Evolutionary conservation across 1,140 invertebrate species (phyloP).

Genomic region (Ceratosolen fusciceps): DNA sequence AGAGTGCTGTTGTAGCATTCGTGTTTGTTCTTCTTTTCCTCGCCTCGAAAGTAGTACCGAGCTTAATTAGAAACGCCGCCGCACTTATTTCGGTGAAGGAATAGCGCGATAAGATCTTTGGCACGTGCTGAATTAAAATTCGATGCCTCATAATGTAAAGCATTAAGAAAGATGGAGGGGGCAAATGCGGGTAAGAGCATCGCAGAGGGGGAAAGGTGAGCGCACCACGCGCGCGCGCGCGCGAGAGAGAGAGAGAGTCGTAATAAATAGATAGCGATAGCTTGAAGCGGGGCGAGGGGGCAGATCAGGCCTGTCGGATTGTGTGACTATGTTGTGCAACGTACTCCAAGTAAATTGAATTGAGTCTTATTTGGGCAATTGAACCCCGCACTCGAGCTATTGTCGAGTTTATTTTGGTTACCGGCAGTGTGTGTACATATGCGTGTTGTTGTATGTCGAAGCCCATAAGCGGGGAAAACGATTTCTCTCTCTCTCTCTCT

Average conservation of each 20-base stretch:
- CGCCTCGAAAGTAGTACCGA: neutral
- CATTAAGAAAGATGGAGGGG: neutral
- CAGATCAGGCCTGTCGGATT: neutral
- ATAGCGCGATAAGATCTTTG: neutral
- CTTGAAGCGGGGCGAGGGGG: neutral
- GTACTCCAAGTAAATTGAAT: constrained; percentile 14
- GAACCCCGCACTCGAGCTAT: neutral
- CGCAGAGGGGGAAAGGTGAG: neutral
- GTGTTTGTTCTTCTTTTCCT: too few relatives aligned
- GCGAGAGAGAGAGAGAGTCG: neutral
- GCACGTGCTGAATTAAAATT: neutral
- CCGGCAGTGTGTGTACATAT: neutral
- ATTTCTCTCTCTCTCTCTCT: neutral
- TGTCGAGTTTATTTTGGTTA: constrained; percentile 11
- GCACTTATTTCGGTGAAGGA: neutral
- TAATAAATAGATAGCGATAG: too few relatives aligned
- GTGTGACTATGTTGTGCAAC: neutral
- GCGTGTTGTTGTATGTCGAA: neutral
- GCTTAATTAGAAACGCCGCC: constrained; percentile 29
- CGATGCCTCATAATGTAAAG: neutral
- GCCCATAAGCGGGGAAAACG: neutral
- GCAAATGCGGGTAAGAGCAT: neutral
- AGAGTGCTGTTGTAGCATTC: too few relatives aligned
- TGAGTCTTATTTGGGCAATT: constrained; percentile 19
- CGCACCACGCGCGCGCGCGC: too few relatives aligned